Evolutionary conservation across 1,140 invertebrate species (phyloP).

Genomic region (Pseudomyrmex pallidus): DNA sequence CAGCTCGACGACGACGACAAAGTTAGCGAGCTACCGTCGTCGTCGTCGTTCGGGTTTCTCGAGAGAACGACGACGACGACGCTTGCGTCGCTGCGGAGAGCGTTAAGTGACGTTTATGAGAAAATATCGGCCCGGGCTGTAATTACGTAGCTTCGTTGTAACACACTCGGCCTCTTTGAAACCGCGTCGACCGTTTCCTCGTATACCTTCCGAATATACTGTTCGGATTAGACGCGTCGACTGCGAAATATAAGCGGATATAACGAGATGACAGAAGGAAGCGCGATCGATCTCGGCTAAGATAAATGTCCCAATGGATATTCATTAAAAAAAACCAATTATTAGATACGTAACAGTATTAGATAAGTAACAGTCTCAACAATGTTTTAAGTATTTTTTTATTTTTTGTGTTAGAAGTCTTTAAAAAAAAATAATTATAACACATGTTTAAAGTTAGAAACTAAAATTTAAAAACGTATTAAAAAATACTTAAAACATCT

Average conservation of each 20-base stretch:
- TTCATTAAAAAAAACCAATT: too few species aligned
- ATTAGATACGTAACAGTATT: too few species aligned
- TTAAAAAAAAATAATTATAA: too few species aligned
- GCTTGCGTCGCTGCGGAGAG: slow-evolving; percentile 32
- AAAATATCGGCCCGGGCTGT: slow-evolving; percentile 76
- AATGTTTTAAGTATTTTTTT: too few species aligned
- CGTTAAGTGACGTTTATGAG: slow-evolving; percentile 78
- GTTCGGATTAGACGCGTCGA: neutral
- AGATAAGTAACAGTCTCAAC: too few species aligned
- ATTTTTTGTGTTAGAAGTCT: too few species aligned
- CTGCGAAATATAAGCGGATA: slow-evolving; percentile 3
- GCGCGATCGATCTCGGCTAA: neutral
- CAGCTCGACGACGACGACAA: slow-evolving; percentile 12
- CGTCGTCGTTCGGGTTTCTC: slow-evolving; percentile 13
- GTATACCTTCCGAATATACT: slow-evolving; percentile 10
- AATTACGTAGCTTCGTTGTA: slow-evolving; percentile 75
- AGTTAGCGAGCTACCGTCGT: neutral
- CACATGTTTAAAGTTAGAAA: too few species aligned
- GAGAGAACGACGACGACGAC: slow-evolving; percentile 44
- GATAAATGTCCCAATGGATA: neutral
- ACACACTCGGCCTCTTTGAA: slow-evolving; percentile 51
- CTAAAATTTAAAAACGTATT: too few species aligned
- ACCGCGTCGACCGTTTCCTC: slow-evolving; percentile 1
- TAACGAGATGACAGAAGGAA: neutral
- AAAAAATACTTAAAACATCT: neutral